Evolutionary conservation across 2,888 invertebrate species (phyloP), one percentile per base, ranked within the genome.

Genomic region (Dimorphilus gyrociliatus): DNA sequence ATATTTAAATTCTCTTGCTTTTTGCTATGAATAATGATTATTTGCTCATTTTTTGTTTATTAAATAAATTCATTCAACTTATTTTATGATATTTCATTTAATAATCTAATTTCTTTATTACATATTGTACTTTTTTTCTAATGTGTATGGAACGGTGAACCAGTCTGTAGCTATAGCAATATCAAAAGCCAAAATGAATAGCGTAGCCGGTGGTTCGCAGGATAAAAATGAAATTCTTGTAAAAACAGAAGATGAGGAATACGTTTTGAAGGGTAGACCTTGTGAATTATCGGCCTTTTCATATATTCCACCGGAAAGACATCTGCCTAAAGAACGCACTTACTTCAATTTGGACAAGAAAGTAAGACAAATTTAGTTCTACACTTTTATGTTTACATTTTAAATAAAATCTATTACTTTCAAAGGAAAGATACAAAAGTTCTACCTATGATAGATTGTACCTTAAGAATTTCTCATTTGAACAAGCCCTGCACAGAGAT

Each of bases 281-380:
- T 60, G 60, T 38, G 58, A 60, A 46, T 36, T 60, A 14, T 59
- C 60, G 13, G 51, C 57, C 23, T 54, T 45, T 44, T 52, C 58
- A 2, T 57, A 52, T 41, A 45, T 59, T 4, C 60, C 59, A 8
- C 45, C 47, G 17, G 32, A 42, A 26, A 44, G 51, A 27, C 33
- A 48, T 13, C 41, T 44, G 17, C 53, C 55, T 10, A 44, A 46
- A 27, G 50, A 55, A 32, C 45, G 54, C 36, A 55, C 49, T 2
- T 47, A 40, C 30, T 59, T 51, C 42, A 58, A 58, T 38, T 43
- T 49, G 2, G 41, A 38, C 5, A 49, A 47, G 36, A 42, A 49
- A 42, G 53, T 53, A 37, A 16, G 27, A 23, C 19, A 21, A 12
- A 8, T 18, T 16, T 10, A 27, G 7, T 6, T 8, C 7, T 7